These are phyloP conservation scores for Oscheius sp. DNA, from an alignment of 2,888 invertebrate species.

Conservation along the genomic window DNA sequence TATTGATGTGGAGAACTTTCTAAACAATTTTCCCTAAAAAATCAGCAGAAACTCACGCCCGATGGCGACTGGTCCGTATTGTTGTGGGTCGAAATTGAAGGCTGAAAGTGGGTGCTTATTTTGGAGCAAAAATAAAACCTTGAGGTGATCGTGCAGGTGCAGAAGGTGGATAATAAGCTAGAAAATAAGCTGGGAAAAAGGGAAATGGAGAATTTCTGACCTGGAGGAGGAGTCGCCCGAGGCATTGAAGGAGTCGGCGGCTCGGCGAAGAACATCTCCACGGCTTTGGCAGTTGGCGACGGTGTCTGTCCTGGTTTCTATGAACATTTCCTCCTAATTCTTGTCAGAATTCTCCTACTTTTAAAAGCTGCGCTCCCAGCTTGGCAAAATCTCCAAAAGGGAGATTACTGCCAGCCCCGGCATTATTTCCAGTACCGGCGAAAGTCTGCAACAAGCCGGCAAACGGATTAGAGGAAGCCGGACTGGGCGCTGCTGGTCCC, in stretches of 20 bases:
- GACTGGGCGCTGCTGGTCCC: neutral
- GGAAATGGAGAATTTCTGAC: neutral
- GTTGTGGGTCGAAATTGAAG: constrained; percentile 4
- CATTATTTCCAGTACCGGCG: constrained; percentile 46
- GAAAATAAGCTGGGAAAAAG: neutral
- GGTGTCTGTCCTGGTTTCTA: constrained; percentile 28
- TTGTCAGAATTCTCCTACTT: neutral
- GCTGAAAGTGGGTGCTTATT: neutral
- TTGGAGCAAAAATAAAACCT: neutral
- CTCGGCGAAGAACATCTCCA: constrained; percentile 28
- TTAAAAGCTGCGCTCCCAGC: constrained; percentile 32
- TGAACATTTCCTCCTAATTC: neutral
- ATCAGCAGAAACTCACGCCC: constrained; percentile 3
- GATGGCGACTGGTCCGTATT: constrained; percentile 2
- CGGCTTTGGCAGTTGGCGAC: constrained; percentile 15
- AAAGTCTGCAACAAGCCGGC: constrained; percentile 50
- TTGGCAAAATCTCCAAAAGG: constrained; percentile 43
- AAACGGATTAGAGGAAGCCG: constrained; percentile 19
- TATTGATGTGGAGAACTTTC: constrained; percentile 8
- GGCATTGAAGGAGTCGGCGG: constrained; percentile 7
- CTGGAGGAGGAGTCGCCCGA: neutral
- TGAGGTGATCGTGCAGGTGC: neutral
- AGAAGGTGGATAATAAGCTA: constrained; percentile 1
- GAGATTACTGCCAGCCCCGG: constrained; percentile 42
- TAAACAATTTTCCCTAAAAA: neutral